These are phyloP conservation scores for Rhopalosiphum maidis DNA, from an alignment of 1,140 invertebrate species.

Conservation along the genomic window DNA sequence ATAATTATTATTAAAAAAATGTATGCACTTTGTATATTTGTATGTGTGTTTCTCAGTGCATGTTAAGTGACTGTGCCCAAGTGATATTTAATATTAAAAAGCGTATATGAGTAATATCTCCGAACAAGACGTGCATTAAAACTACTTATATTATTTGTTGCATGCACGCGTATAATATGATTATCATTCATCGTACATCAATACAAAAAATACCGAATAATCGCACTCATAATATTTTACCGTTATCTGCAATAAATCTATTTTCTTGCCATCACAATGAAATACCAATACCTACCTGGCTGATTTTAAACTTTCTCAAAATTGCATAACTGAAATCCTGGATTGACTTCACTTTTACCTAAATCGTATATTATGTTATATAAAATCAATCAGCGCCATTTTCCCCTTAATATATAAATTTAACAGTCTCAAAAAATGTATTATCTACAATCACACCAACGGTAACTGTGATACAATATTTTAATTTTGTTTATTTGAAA, in stretches of 20 bases:
- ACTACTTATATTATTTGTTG: background rate
- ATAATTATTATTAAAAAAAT: background rate
- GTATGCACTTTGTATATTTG: no score
- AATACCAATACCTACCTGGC: no score
- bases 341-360: no score
- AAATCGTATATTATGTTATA: no score
- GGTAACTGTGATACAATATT: no score
- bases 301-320: background rate
- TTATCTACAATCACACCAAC: no score
- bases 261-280: background rate
- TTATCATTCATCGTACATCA: background rate
- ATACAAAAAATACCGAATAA: background rate
- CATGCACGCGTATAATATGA: background rate
- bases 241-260: background rate
- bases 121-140: background rate
- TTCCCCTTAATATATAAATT: no score
- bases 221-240: background rate
- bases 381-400: no score
- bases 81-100: background rate
- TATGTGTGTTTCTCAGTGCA: background rate
- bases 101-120: background rate
- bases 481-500: no score
- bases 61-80: background rate
- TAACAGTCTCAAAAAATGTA: no score
- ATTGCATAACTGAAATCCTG: no score